These are phyloP conservation scores for Spea bombifrons DNA, from an alignment of 2,113 vertebrate genomes.

Conservation along the genomic window DNA sequence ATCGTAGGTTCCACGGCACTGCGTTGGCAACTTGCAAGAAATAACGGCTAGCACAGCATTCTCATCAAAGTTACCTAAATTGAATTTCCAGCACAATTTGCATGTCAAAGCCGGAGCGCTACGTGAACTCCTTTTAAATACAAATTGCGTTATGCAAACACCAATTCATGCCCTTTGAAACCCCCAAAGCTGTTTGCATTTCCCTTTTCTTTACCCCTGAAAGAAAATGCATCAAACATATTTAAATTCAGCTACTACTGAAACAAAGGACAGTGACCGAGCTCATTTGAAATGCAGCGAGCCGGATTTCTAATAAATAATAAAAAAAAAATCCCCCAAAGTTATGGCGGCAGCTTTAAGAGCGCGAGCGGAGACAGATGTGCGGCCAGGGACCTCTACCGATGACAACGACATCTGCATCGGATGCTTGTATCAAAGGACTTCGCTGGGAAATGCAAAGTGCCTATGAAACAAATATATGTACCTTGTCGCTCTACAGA, in stretches of 20 bases:
- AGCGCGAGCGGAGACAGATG: background rate
- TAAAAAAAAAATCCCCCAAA: background rate
- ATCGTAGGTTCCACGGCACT: constrained; percentile 25
- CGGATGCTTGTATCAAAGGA: background rate
- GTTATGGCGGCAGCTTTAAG: constrained; percentile 8
- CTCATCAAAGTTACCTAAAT: constrained; percentile 23
- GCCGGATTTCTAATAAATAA: constrained; percentile 2
- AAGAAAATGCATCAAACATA: constrained; percentile 38
- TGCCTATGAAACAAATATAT: background rate
- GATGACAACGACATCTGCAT: constrained; percentile 6
- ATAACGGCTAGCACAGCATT: constrained; percentile 2
- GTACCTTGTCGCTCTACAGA: background rate
- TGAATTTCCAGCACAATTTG: constrained; percentile 45
- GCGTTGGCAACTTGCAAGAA: constrained; percentile 25
- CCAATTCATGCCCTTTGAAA: constrained; percentile 41
- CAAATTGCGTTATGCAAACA: constrained; percentile 47
- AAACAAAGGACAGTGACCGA: constrained; percentile 1
- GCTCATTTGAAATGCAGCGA: constrained; percentile 25
- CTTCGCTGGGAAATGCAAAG: background rate
- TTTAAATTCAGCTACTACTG: constrained; percentile 24
- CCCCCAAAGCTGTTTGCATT: constrained; percentile 18
- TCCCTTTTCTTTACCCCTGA: constrained; percentile 17
- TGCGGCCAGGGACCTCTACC: background rate
- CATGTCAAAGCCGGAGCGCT: constrained; percentile 45
- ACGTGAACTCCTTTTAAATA: constrained; percentile 44